Evolutionary conservation across 2,888 invertebrate genomes (phyloP).

Genomic region (Pristionchus fissidentatus): DNA sequence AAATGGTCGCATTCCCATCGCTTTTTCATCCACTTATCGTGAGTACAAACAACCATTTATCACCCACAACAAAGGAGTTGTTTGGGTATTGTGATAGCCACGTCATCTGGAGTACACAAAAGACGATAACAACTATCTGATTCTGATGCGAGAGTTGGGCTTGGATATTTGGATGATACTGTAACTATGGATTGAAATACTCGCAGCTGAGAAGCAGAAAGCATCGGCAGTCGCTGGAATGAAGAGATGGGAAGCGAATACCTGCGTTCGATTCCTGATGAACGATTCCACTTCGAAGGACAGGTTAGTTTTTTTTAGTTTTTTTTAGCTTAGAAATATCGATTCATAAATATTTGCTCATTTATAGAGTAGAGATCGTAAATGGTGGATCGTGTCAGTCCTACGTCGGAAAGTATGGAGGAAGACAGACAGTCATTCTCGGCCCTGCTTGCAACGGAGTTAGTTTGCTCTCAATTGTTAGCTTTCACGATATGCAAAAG

Average conservation of each 20-base stretch:
- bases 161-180: neutral
- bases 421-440: slow-evolving; percentile 42
- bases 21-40: slow-evolving; percentile 23
- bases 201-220: slow-evolving; percentile 34
- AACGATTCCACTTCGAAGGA: neutral
- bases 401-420: slow-evolving; percentile 43
- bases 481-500: neutral
- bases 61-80: neutral
- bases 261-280: slow-evolving; percentile 21
- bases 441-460: slow-evolving; percentile 47
- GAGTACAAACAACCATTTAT: neutral
- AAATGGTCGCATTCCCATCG: slow-evolving; percentile 40
- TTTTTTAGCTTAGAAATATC: neutral
- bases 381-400: slow-evolving; percentile 42
- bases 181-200: neutral
- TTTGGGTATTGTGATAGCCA: neutral
- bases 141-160: neutral
- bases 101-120: no score
- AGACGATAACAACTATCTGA: no score
- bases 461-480: neutral
- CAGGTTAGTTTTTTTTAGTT: neutral
- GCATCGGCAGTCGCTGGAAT: slow-evolving; percentile 31
- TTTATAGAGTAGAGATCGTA: slow-evolving; percentile 22
- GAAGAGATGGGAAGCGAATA: slow-evolving; percentile 43
- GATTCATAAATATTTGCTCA: neutral